These are phyloP conservation scores for Smittia aterrima DNA, from an alignment of 2,888 invertebrate genomes.

Conservation along the genomic window DNA sequence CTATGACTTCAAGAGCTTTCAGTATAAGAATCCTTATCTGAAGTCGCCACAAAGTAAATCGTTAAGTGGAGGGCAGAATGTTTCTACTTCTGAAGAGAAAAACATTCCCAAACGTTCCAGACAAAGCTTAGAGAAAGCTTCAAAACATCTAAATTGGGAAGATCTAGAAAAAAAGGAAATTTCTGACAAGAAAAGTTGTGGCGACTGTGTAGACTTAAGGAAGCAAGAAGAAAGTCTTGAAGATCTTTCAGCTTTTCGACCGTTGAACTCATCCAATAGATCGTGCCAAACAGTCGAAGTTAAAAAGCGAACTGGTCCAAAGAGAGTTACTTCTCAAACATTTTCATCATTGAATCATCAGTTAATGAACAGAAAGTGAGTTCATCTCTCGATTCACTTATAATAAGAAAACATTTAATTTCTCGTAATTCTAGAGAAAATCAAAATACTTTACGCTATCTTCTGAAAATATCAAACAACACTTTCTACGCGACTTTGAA, in stretches of 20 bases:
- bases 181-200: too few relatives aligned
- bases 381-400: not conserved
- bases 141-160: too few relatives aligned
- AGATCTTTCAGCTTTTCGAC: not conserved
- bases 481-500: not conserved
- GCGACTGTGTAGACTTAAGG: not conserved
- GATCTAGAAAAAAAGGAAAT: too few relatives aligned
- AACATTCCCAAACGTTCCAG: too few relatives aligned
- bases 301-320: not conserved
- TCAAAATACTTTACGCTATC: not conserved
- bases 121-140: too few relatives aligned
- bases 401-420: not conserved
- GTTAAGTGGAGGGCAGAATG: not conserved
- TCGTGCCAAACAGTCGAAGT: not conserved
- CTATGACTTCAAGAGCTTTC: not conserved
- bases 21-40: not conserved
- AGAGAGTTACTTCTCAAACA: not conserved
- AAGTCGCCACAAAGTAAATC: not conserved
- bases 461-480: not conserved
- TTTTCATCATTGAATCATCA: not conserved
- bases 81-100: not conserved
- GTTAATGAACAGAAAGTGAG: not conserved
- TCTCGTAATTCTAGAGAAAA: not conserved
- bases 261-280: not conserved
- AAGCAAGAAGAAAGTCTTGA: not conserved